These are phyloP conservation scores for Ataeniobius toweri DNA, from an alignment of 2,797 vertebrate species.

Conservation along the genomic window DNA sequence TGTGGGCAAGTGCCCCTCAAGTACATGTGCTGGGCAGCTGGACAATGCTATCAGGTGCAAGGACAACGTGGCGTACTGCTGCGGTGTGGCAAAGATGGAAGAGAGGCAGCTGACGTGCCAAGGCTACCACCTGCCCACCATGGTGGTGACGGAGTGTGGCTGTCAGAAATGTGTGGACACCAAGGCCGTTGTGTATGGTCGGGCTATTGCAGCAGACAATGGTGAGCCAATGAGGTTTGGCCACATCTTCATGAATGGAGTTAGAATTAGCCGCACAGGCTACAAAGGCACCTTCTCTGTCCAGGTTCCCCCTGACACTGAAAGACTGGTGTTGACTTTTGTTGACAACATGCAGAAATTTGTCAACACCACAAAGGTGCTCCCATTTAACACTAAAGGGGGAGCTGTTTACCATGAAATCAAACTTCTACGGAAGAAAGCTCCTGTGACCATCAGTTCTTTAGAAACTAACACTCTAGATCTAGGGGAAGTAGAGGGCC, in stretches of 20 bases:
- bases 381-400: slow-evolving; percentile 92
- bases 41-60: slow-evolving; percentile 91
- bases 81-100: slow-evolving; percentile 89
- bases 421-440: slow-evolving; percentile 89
- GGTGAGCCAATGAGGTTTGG: slow-evolving; percentile 96
- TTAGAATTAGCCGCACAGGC: slow-evolving; percentile 91
- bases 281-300: slow-evolving; percentile 97
- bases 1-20: slow-evolving; percentile 88
- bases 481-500: slow-evolving; percentile 86
- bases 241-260: slow-evolving; percentile 90
- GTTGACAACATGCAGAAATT: slow-evolving; percentile 96
- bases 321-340: slow-evolving; percentile 94
- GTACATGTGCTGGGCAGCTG: slow-evolving; percentile 84
- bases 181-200: slow-evolving; percentile 87
- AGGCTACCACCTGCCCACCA: slow-evolving; percentile 89
- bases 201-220: slow-evolving; percentile 89
- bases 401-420: slow-evolving; percentile 94
- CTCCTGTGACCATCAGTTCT: slow-evolving; percentile 86
- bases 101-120: slow-evolving; percentile 86
- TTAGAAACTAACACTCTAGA: slow-evolving; percentile 86
- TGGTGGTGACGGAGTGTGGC: slow-evolving; percentile 86
- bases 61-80: slow-evolving; percentile 89
- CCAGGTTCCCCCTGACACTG: slow-evolving; percentile 87
- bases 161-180: slow-evolving; percentile 92
- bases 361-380: slow-evolving; percentile 95